Conservation (phyloP, 2,113 vertebrate genomes). For the Lophura nycthemera region DNA sequence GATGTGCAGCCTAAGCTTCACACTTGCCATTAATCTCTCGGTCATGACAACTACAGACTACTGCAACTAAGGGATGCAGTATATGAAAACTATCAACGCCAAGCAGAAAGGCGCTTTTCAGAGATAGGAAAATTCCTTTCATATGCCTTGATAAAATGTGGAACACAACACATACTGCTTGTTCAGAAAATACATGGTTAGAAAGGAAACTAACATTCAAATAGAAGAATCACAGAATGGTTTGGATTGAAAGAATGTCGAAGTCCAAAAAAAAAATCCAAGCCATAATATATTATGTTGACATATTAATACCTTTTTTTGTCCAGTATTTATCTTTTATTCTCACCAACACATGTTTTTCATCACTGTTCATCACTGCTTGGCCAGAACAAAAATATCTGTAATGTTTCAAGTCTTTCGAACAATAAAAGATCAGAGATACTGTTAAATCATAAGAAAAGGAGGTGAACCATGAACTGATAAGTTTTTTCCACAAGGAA, state of each 20-base stretch:
- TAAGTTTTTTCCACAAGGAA: neutral
- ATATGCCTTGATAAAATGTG: neutral
- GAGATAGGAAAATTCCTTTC: neutral
- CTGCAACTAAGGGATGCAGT: neutral
- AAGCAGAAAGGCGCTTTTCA: neutral
- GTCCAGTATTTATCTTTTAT: neutral
- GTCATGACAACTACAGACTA: neutral
- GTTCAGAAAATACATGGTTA: neutral
- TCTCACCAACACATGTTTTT: neutral
- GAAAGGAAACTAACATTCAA: neutral
- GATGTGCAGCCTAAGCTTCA: neutral
- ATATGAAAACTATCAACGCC: neutral
- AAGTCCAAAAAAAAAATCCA: neutral
- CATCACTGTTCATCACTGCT: neutral
- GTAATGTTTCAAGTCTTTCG: neutral
- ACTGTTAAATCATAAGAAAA: neutral
- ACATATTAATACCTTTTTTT: neutral
- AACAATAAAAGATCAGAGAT: neutral
- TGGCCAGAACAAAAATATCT: neutral
- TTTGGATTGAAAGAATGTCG: neutral
- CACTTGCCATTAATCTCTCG: neutral
- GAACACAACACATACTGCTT: neutral
- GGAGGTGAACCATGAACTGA: neutral
- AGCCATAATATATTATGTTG: accelerated
- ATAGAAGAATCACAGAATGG: neutral